Evolutionary conservation across 2,888 invertebrate genomes (phyloP).

Genomic region (Corythucha ciliata): DNA sequence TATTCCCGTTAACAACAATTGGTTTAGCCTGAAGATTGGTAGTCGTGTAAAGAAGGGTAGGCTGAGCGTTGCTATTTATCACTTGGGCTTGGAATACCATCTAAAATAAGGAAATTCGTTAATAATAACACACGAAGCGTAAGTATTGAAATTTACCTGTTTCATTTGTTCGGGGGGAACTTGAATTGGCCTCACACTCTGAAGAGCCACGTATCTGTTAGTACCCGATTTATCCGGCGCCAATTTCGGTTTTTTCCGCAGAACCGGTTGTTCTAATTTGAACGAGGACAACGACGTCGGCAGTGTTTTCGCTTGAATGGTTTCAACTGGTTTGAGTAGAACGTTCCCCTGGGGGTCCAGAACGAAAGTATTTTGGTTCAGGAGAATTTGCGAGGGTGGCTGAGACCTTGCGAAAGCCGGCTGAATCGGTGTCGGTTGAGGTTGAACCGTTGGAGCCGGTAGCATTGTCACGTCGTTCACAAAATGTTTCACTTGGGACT

Average conservation of each 20-base stretch:
- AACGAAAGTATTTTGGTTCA: constrained; percentile 26
- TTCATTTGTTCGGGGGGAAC: constrained; percentile 36
- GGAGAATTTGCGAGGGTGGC: constrained; percentile 23
- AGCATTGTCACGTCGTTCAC: neutral
- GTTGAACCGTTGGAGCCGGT: neutral
- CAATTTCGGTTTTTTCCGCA: constrained; percentile 20
- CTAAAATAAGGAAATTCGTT: constrained; percentile 41
- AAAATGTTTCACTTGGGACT: no score
- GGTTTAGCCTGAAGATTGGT: constrained; percentile 52
- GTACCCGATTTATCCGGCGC: constrained; percentile 20
- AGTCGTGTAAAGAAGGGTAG: constrained; percentile 46
- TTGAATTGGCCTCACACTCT: constrained; percentile 34
- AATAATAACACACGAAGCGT: neutral
- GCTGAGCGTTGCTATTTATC: constrained; percentile 33
- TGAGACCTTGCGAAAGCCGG: neutral
- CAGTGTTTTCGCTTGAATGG: constrained; percentile 13
- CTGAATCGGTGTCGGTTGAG: neutral
- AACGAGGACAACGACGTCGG: constrained; percentile 11
- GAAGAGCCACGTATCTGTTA: constrained; percentile 31
- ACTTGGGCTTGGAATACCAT: constrained; percentile 58
- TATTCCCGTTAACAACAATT: constrained; percentile 42
- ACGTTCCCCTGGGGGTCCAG: constrained; percentile 34
- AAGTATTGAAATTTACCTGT: constrained; percentile 30
- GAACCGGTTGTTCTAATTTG: constrained; percentile 19
- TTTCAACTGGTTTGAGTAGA: constrained; percentile 28